These are phyloP conservation scores for Aproaerema taeniolella DNA, from an alignment of 2,888 invertebrate species.

Conservation along the genomic window DNA sequence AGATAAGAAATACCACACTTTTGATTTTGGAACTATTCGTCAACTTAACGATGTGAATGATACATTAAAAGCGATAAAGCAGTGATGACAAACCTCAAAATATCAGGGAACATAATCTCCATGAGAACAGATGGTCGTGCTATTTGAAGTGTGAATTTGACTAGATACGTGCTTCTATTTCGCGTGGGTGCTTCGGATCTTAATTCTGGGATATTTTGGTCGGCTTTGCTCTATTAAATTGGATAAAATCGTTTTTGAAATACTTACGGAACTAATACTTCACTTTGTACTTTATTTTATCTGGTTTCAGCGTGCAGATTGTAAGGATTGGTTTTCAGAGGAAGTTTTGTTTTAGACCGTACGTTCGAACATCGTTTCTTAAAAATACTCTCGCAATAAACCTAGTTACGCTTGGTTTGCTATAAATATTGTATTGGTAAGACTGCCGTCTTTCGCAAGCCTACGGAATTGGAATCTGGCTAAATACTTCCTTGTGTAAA, in stretches of 20 bases:
- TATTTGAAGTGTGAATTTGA: conserved; percentile 26
- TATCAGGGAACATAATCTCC: conserved; percentile 26
- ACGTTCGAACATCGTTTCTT: conserved; percentile 23
- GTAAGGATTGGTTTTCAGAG: too few species aligned
- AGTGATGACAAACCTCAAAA: conserved; percentile 22
- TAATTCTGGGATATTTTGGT: too few species aligned
- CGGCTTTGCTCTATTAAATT: too few species aligned
- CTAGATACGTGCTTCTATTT: conserved; percentile 24
- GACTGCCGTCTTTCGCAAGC: conserved; percentile 50
- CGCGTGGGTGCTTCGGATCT: conserved; percentile 40
- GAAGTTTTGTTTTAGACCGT: too few species aligned
- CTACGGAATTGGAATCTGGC: conserved; percentile 34
- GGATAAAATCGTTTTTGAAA: too few species aligned
- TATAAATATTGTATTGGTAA: conserved; percentile 51
- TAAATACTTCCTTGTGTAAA: conserved; percentile 57
- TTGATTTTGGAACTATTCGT: conserved; percentile 5
- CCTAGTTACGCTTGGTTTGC: conserved; percentile 49
- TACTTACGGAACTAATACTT: too few species aligned
- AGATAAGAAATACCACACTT: too few species aligned
- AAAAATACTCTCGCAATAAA: conserved; percentile 52
- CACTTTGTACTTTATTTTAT: too few species aligned
- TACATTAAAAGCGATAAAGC: conserved; percentile 22
- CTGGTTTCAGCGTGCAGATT: too few species aligned
- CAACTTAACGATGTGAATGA: conserved; percentile 12
- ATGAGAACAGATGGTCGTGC: conserved; percentile 38